Evolutionary conservation across 2,797 vertebrate species (phyloP), one percentile per base, ranked within the genome.

Genomic region (Poeciliopsis infans): DNA sequence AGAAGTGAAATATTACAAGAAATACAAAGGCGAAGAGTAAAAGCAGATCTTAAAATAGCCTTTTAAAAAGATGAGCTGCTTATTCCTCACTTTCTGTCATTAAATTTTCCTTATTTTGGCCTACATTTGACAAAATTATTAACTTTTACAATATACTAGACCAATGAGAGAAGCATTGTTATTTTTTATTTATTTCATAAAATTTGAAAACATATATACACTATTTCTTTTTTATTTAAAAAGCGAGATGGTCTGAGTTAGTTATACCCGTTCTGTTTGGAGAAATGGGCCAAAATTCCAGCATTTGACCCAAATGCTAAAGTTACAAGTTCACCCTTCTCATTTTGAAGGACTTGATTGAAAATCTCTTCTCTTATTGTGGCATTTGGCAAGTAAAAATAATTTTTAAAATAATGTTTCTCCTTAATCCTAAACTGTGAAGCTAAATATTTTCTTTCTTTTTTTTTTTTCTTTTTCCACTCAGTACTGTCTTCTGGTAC

Each of bases 401-500:
- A 0, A 31, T 61, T 18, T 39, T 39, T 39, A n/a, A n/a, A n/a
- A 5, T 39, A 5, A 39, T 39, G 36, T 39, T 39, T 39, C 36
- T 39, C 36, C 36, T 39, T 39, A 39, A 5, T 39, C 36, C 36
- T 39, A 39, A 39, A 39, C 5, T 4, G 5, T 39, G 36, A 5
- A 39, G 0, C 16, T 46, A 53, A 55, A 64, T n/a, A 20, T 57
- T 20, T n/a, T 15, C 5, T 75, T 10, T 57, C 0, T 20, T 25
- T 71, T 72, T 87, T 43, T 86, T 66, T 72, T 87, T 43, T 86
- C 59, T 57, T 84, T 70, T 2, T 20, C 7, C 7, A 23, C 49
- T 51, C 90, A 99, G 98, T 99, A 75, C 93, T 97, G 84, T 96
- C 96, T 72, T 94, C 94, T 71, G 98, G 98, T 74, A 95, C 97